Percentiles rank a stretch among this genome's conserved stretches.
Evolutionary conservation across 2,888 invertebrate genomes (phyloP).

Genomic region (Catocala fraxini): DNA sequence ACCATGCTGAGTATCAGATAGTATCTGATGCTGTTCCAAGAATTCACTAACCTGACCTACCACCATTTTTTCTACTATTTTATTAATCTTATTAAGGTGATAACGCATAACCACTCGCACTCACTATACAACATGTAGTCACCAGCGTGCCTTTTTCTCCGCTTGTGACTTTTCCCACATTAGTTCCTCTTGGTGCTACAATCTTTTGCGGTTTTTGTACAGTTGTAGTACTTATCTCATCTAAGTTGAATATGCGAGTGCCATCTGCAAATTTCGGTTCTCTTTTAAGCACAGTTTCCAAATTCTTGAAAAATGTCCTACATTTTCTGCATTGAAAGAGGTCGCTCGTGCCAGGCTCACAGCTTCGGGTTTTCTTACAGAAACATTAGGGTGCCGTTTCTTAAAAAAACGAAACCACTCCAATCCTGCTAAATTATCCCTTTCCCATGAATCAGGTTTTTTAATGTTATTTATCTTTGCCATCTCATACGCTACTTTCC

Average conservation of each 20-base stretch:
- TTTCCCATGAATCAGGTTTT: background rate
- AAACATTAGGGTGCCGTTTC: background rate
- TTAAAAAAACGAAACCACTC: constrained; percentile 1
- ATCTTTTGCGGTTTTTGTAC: constrained; percentile 7
- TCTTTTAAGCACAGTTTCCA: background rate
- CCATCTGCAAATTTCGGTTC: background rate
- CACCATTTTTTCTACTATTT: no score
- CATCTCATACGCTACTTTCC: constrained; percentile 1
- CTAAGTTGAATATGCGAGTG: background rate
- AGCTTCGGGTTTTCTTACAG: constrained; percentile 1
- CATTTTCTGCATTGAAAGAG: background rate
- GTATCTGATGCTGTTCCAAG: no score
- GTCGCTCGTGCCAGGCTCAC: background rate
- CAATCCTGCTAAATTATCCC: background rate
- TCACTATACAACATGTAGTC: constrained; percentile 5
- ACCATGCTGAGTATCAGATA: no score
- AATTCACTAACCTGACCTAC: no score
- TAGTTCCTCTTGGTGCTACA: constrained; percentile 8
- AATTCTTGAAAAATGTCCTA: background rate
- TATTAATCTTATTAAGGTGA: no score
- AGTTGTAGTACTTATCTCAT: constrained; percentile 10
- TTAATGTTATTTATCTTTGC: constrained; percentile 2
- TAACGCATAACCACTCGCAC: background rate
- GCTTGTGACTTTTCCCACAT: constrained; percentile 6
- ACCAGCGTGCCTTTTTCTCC: constrained; percentile 2